Evolutionary conservation across 2,797 vertebrate genomes (phyloP).

Genomic region (Anas flavirostris): DNA sequence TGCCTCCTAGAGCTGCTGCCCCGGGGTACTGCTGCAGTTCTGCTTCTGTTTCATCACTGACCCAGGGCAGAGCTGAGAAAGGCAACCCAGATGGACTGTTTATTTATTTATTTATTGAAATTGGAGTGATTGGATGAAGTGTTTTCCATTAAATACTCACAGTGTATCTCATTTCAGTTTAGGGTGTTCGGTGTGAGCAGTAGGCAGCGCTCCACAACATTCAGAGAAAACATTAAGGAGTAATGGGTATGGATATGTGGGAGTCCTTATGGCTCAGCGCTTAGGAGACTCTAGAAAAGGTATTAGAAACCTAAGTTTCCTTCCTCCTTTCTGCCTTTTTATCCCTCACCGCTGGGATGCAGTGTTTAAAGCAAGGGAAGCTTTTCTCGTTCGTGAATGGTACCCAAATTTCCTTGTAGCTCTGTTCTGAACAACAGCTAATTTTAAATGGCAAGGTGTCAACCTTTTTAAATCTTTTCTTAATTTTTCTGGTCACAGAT

Average conservation of each 20-base stretch:
- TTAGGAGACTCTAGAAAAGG: not conserved
- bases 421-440: not conserved
- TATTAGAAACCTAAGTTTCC: not conserved
- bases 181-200: not conserved
- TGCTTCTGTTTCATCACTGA: too few relatives aligned
- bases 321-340: not conserved
- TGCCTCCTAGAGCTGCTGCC: not conserved
- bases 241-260: not conserved
- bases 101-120: not conserved
- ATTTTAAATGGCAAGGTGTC: not conserved
- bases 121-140: not conserved
- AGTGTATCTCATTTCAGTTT: not conserved
- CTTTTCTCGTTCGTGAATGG: not conserved
- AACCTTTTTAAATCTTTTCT: not conserved
- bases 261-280: not conserved
- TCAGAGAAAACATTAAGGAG: not conserved
- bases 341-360: not conserved
- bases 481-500: not conserved
- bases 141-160: not conserved
- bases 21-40: not conserved
- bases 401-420: not conserved
- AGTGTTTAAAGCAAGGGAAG: not conserved
- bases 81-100: not conserved
- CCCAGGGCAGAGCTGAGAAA: not conserved
- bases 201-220: not conserved